These are phyloP conservation scores for Rhamphomyia laevipes DNA, from an alignment of 2,888 invertebrate species.

Conservation along the genomic window DNA sequence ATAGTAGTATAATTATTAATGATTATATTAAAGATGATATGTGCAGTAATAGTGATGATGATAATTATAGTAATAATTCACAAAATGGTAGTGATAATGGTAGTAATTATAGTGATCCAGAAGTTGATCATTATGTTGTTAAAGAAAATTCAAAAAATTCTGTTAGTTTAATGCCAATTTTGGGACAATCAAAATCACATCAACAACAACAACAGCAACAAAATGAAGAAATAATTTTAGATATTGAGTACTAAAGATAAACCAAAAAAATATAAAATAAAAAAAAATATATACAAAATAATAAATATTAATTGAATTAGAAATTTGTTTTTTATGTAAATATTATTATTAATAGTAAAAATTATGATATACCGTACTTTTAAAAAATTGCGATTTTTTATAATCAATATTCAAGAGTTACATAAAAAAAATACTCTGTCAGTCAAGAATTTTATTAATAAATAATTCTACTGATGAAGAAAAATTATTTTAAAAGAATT, in stretches of 20 bases:
- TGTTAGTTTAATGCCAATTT: background rate
- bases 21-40: background rate
- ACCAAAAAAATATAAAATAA: too few species aligned
- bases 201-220: background rate
- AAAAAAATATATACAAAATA: too few species aligned
- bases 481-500: too few species aligned
- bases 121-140: slow-evolving; percentile 23
- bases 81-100: slow-evolving; percentile 16
- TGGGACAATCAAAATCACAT: background rate
- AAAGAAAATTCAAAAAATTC: slow-evolving; percentile 3
- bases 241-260: background rate
- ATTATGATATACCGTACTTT: too few species aligned
- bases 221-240: background rate
- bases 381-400: too few species aligned
- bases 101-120: slow-evolving; percentile 24
- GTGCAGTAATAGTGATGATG: background rate
- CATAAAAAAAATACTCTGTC: too few species aligned
- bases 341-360: too few species aligned
- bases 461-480: too few species aligned
- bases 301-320: too few species aligned
- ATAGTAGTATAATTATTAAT: background rate
- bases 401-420: too few species aligned
- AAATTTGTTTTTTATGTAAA: too few species aligned
- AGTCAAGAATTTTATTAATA: too few species aligned
- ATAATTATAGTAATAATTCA: background rate